Evolutionary conservation across 2,888 invertebrate species (phyloP).

Genomic region (Beris chalybata): DNA sequence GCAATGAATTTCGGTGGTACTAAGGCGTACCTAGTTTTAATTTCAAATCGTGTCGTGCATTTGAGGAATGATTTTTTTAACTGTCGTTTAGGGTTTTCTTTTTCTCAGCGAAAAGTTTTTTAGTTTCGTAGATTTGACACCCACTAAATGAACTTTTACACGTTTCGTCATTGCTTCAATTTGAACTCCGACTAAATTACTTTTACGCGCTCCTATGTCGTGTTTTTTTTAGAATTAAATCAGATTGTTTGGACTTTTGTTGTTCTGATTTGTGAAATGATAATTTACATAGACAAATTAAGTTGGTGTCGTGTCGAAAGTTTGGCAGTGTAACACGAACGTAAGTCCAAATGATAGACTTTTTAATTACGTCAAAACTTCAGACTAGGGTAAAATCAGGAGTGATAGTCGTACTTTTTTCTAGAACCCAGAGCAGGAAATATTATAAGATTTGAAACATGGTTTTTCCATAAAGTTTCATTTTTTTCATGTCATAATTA

Average conservation of each 20-base stretch:
- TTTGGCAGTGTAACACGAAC: background rate
- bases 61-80: background rate
- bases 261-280: slow-evolving; percentile 5
- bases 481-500: too few species aligned
- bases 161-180: background rate
- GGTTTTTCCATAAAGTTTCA: too few species aligned
- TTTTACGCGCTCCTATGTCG: slow-evolving; percentile 18
- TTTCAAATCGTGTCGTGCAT: slow-evolving; percentile 22
- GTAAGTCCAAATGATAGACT: too few species aligned
- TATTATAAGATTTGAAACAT: too few species aligned
- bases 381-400: too few species aligned
- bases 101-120: slow-evolving; percentile 15
- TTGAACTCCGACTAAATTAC: slow-evolving; percentile 6
- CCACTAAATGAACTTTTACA: background rate
- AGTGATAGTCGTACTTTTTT: too few species aligned
- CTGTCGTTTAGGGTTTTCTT: background rate
- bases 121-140: slow-evolving; percentile 19
- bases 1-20: slow-evolving; percentile 7
- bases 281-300: background rate
- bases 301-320: slow-evolving; percentile 24
- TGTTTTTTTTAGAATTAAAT: background rate
- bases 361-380: too few species aligned
- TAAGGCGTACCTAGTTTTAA: slow-evolving; percentile 15
- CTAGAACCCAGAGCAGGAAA: too few species aligned
- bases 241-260: background rate